Conservation (phyloP, 2,113 vertebrate genomes). For the Pandion haliaetus region DNA sequence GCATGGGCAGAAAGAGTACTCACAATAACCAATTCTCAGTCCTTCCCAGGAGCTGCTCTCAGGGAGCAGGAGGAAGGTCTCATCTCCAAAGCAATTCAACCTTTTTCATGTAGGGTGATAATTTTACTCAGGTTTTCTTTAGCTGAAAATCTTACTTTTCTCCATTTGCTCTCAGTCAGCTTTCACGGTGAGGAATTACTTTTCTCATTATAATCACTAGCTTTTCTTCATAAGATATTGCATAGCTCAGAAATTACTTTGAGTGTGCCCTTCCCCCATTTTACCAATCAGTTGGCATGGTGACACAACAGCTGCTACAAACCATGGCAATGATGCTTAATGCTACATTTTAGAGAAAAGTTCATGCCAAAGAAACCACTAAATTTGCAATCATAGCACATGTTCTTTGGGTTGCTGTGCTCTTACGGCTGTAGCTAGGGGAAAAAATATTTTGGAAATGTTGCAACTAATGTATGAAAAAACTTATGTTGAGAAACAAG, state of each 20-base stretch:
- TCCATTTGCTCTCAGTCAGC: neutral
- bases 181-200: neutral
- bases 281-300: slow-evolving; percentile 34
- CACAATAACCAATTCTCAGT: neutral
- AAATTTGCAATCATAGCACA: slow-evolving; percentile 8
- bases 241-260: slow-evolving; percentile 33
- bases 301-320: slow-evolving; percentile 48
- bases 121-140: neutral
- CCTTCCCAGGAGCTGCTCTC: neutral
- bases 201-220: slow-evolving; percentile 32
- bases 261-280: neutral
- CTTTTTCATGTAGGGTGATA: neutral
- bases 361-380: slow-evolving; percentile 7
- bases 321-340: slow-evolving; percentile 33
- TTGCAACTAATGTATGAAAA: neutral
- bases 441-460: neutral
- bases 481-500: neutral
- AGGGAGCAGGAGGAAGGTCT: neutral
- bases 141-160: neutral
- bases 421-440: neutral
- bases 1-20: neutral
- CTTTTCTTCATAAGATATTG: slow-evolving; percentile 15
- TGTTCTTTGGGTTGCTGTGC: neutral
- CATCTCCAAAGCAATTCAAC: neutral
- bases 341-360: neutral